phyloP scores from a whole-genome alignment of 35 echinoderm and acorn worm species.

The Acanthaster planci region DNA sequence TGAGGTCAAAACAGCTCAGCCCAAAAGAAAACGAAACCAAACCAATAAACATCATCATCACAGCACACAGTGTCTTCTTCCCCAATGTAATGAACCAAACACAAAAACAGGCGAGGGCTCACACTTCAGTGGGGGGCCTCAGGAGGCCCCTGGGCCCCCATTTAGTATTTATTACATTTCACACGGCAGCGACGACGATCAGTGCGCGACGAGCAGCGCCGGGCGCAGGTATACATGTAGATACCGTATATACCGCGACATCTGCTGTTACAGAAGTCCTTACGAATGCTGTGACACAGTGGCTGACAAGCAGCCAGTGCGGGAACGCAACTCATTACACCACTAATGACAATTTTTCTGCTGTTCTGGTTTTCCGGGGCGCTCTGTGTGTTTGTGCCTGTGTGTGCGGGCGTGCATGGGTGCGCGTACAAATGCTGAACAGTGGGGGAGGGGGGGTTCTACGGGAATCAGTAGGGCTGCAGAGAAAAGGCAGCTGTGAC shows the following conservation, averaged over 20 bases:
- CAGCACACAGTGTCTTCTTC: background rate
- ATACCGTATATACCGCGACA: too few relatives aligned
- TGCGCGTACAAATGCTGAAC: too few relatives aligned
- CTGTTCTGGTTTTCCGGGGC: slow-evolving; percentile 18
- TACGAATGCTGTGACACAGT: too few relatives aligned
- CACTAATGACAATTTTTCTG: slow-evolving; percentile 27
- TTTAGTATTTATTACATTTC: slow-evolving; percentile 35
- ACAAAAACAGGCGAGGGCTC: background rate
- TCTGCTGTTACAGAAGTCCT: background rate
- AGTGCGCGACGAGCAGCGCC: background rate
- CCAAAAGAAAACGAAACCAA: too few relatives aligned
- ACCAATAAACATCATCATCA: background rate
- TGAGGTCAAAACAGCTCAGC: background rate
- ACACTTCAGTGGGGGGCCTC: background rate
- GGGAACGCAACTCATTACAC: slow-evolving; percentile 8
- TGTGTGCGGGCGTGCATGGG: too few relatives aligned
- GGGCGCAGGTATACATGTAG: background rate
- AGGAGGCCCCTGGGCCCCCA: background rate
- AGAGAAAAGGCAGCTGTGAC: background rate
- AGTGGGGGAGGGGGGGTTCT: too few relatives aligned
- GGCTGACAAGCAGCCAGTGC: background rate
- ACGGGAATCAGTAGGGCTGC: too few relatives aligned
- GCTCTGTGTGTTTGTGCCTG: too few relatives aligned
- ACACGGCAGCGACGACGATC: background rate
- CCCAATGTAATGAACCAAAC: background rate